phyloP scores from a whole-genome alignment of 23 tunicate genomes.

The Pegea sp. region DNA sequence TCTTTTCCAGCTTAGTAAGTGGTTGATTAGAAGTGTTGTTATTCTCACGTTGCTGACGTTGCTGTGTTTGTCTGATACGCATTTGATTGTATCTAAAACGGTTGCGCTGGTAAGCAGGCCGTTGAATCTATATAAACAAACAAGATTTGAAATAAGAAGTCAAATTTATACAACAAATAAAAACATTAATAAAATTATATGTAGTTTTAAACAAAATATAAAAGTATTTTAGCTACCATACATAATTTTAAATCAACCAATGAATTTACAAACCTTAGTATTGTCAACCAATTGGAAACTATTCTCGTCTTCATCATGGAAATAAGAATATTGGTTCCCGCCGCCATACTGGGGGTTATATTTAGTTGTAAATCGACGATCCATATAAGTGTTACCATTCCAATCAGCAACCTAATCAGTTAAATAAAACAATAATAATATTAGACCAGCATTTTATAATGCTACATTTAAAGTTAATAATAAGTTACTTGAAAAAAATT shows the following conservation, averaged over 20 bases:
- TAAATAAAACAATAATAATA: too few species aligned
- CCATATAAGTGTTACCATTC: constrained; percentile 96
- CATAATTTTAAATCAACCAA: background rate
- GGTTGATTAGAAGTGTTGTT: constrained; percentile 26
- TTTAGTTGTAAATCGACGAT: constrained; percentile 71
- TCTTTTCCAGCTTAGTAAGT: constrained; percentile 67
- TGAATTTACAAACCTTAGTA: constrained; percentile 25
- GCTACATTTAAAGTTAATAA: too few species aligned
- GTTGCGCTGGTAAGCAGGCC: constrained; percentile 69
- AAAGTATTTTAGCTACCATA: too few species aligned
- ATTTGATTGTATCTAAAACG: constrained; percentile 76
- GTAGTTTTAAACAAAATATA: background rate
- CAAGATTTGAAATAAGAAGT: background rate
- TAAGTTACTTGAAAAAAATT: too few species aligned
- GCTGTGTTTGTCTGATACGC: constrained; percentile 56
- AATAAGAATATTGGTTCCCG: constrained; percentile 79
- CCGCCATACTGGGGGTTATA: constrained; percentile 77
- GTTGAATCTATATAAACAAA: constrained; percentile 26
- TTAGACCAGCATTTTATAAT: too few species aligned
- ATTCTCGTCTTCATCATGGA: constrained; percentile 97
- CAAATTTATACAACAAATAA: background rate
- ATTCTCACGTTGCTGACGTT: constrained; percentile 44
- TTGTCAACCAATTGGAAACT: constrained; percentile 91
- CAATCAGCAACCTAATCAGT: constrained; percentile 84
- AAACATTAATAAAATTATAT: background rate